Evolutionary conservation across 1,140 invertebrate species (phyloP).

Genomic region (Galleria mellonella): DNA sequence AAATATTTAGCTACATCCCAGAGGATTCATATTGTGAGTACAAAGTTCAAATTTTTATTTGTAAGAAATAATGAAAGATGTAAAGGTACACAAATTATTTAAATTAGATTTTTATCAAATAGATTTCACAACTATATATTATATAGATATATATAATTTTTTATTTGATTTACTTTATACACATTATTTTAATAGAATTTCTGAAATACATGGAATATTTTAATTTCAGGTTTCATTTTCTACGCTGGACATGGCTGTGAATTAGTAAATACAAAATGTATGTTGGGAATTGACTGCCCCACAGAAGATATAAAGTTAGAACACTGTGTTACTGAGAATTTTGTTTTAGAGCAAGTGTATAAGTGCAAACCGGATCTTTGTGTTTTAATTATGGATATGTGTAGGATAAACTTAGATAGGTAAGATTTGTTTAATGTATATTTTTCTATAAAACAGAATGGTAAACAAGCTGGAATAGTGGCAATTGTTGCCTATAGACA

Average conservation of each 20-base stretch:
- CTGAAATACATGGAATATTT: not conserved
- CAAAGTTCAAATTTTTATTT: constrained; percentile 1
- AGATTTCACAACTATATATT: too few species aligned
- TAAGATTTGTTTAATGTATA: constrained; percentile 17
- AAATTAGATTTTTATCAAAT: too few species aligned
- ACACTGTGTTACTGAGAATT: constrained; percentile 64
- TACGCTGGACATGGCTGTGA: constrained; percentile 71
- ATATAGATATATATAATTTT: too few species aligned
- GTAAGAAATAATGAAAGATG: too few species aligned
- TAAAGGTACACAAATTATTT: too few species aligned
- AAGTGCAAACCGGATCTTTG: constrained; percentile 57
- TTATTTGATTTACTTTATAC: too few species aligned
- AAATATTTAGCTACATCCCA: constrained; percentile 36
- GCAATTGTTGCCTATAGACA: too few species aligned
- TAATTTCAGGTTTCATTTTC: constrained; percentile 61
- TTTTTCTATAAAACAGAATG: not conserved
- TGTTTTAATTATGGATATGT: constrained; percentile 70
- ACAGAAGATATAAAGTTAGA: constrained; percentile 41
- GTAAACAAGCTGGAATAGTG: not conserved
- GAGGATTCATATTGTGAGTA: constrained; percentile 66
- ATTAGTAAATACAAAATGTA: constrained; percentile 59
- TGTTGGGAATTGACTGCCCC: constrained; percentile 57
- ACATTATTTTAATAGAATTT: too few species aligned
- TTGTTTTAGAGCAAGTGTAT: constrained; percentile 41
- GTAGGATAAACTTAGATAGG: constrained; percentile 57